phyloP scores from a whole-genome alignment of 1,140 invertebrate genomes.

The Triops cancriformis region DNA sequence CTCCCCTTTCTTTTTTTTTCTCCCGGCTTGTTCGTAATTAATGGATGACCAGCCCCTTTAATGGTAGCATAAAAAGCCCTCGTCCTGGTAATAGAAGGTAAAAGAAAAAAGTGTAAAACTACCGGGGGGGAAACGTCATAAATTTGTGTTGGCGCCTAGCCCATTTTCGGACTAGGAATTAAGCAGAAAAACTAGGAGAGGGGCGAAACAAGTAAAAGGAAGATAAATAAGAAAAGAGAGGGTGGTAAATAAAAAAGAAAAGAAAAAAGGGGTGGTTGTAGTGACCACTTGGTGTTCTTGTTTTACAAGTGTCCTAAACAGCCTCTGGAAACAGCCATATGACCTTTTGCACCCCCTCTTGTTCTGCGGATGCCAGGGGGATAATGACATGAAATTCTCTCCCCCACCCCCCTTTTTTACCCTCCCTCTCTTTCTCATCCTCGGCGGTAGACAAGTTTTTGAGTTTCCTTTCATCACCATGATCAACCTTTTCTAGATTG shows the following conservation, averaged over 20 bases:
- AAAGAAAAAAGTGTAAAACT: constrained; percentile 2
- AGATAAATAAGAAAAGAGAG: neutral
- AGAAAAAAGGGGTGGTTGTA: neutral
- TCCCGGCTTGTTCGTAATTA: neutral
- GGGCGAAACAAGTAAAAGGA: constrained; percentile 11
- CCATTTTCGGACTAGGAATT: neutral
- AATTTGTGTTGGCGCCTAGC: constrained; percentile 4
- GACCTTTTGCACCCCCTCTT: neutral
- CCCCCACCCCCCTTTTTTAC: neutral
- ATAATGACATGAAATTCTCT: constrained; percentile 11
- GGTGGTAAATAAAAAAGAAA: no score
- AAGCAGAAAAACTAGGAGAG: neutral
- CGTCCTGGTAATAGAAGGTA: neutral
- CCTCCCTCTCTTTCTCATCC: neutral
- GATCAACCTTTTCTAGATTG: neutral
- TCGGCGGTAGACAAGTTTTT: neutral
- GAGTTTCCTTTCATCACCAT: constrained; percentile 1
- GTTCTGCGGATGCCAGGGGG: neutral
- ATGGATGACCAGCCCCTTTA: constrained; percentile 9
- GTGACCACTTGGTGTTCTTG: constrained; percentile 7
- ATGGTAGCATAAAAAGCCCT: constrained; percentile 7
- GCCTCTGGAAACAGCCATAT: neutral
- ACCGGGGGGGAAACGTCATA: neutral
- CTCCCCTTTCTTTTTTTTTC: neutral
- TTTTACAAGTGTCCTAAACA: constrained; percentile 11